These are phyloP conservation scores for Globicephala melas DNA, from an alignment of 2,113 vertebrate species.

Conservation along the genomic window DNA sequence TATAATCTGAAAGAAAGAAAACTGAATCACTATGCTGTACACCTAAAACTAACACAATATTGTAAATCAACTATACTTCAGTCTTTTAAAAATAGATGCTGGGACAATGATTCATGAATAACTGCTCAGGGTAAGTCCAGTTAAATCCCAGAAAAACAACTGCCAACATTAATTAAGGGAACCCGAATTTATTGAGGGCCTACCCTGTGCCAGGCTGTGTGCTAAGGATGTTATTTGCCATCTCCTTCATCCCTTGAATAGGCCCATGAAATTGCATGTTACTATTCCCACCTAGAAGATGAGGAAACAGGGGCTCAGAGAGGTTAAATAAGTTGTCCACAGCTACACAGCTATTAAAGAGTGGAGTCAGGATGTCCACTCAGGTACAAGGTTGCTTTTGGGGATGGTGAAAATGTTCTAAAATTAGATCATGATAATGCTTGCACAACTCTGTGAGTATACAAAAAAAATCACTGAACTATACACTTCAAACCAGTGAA, in stretches of 20 bases:
- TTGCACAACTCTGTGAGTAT: neutral
- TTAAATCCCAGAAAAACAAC: neutral
- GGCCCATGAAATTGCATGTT: neutral
- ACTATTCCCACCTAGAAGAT: neutral
- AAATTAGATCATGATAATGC: neutral
- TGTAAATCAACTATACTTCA: too few species aligned
- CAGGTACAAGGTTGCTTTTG: neutral
- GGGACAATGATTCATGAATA: neutral
- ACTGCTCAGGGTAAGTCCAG: neutral
- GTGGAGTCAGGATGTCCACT: neutral
- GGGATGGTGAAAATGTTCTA: neutral
- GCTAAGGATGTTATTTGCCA: neutral
- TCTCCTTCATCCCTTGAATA: neutral
- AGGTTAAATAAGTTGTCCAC: neutral
- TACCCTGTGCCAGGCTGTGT: neutral
- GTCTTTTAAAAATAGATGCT: neutral
- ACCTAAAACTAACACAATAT: too few species aligned
- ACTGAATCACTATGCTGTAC: too few species aligned
- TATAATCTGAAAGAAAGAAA: too few species aligned
- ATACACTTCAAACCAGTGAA: neutral
- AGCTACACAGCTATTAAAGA: neutral
- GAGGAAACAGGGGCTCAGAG: neutral
- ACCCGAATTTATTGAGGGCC: neutral
- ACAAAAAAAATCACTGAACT: neutral
- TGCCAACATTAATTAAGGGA: neutral